phyloP scores from a whole-genome alignment of 2,113 vertebrate species.

The Macaca fascicularis region DNA sequence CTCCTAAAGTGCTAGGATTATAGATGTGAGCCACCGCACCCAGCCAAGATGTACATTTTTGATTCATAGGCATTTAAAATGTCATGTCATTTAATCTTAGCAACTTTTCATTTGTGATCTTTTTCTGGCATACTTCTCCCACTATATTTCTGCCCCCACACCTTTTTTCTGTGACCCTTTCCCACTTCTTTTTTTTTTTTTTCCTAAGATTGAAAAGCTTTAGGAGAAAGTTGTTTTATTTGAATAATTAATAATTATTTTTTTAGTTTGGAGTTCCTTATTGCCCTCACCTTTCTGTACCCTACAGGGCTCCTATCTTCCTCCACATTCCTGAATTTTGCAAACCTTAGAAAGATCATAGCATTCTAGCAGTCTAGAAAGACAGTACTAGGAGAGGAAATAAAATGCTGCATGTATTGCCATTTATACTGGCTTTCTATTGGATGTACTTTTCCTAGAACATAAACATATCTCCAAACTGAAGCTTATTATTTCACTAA shows the following conservation, averaged over 20 bases:
- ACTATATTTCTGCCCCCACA: not conserved
- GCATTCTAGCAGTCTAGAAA: not conserved
- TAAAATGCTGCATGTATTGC: not conserved
- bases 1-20: no score
- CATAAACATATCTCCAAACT: not conserved
- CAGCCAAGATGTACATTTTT: not conserved
- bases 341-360: not conserved
- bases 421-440: not conserved
- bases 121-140: not conserved
- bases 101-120: constrained; percentile 26
- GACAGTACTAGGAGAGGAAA: not conserved
- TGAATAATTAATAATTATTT: constrained; percentile 9
- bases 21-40: no score
- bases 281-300: not conserved
- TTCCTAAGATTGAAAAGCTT: not conserved
- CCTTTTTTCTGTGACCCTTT: not conserved
- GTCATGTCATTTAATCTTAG: not conserved
- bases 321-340: not conserved
- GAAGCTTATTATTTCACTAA: constrained; percentile 13
- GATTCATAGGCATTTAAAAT: not conserved
- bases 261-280: not conserved
- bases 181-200: not conserved
- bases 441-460: not conserved
- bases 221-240: constrained; percentile 10
- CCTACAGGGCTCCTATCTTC: not conserved